A percentile compares a stretch with the other conserved stretches of the same genome.
phyloP scores from a whole-genome alignment of 2,888 invertebrate species.

The Slavum lentiscoides region DNA sequence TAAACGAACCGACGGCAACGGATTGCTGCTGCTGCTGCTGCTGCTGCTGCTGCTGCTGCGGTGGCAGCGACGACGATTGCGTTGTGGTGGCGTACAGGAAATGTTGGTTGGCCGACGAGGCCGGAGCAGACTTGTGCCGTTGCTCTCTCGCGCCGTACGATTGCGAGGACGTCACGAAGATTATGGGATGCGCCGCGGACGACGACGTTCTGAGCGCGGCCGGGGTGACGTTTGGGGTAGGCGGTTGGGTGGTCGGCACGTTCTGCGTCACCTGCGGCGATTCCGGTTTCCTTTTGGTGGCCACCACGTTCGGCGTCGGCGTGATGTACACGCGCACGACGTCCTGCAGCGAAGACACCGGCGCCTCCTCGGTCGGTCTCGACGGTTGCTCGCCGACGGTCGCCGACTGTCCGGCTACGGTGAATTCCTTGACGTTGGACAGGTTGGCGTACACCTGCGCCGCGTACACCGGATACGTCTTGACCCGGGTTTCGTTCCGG shows the following conservation, averaged over 20 bases:
- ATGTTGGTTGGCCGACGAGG: neutral
- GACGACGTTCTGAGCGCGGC: neutral
- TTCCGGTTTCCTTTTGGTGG: neutral
- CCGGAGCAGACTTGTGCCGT: neutral
- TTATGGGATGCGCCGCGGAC: no score
- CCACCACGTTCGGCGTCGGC: neutral
- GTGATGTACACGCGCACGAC: constrained; percentile 13
- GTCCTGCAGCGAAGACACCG: neutral
- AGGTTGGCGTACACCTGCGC: constrained; percentile 5
- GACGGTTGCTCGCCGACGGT: neutral
- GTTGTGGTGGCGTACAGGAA: neutral
- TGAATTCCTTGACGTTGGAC: neutral
- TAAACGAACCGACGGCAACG: neutral
- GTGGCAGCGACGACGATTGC: neutral
- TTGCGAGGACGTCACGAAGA: neutral
- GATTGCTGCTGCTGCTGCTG: no score
- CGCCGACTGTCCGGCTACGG: neutral
- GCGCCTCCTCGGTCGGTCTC: neutral
- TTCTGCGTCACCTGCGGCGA: neutral
- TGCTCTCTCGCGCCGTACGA: neutral
- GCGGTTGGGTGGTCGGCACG: neutral
- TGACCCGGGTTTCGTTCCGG: neutral
- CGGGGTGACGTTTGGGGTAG: neutral
- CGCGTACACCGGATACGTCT: constrained; percentile 26
- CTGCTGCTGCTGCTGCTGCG: neutral